Conservation (phyloP, 92 coral and sea anemone species). For the Isaurus tuberculatus region DNA sequence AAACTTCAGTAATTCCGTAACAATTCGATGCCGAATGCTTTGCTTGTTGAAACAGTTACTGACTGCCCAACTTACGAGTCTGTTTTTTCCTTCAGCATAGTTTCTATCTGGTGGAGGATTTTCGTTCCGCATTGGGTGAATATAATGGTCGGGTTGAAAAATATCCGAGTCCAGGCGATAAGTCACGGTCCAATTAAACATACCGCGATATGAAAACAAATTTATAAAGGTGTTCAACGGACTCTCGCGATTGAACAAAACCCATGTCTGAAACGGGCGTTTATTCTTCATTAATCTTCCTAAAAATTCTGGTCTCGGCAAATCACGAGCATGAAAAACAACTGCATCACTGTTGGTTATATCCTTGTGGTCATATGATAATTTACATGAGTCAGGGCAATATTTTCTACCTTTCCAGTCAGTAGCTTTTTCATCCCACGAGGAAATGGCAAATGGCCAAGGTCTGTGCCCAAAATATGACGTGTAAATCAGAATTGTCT, state of each 20-base stretch:
- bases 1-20: neutral
- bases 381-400: slow-evolving; percentile 37
- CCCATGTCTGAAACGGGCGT: slow-evolving; percentile 28
- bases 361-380: slow-evolving; percentile 34
- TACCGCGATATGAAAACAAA: neutral
- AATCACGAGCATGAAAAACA: slow-evolving; percentile 48
- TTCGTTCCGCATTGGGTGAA: neutral
- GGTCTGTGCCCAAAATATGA: slow-evolving; percentile 2
- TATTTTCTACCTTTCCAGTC: slow-evolving; percentile 35
- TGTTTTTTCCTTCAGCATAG: slow-evolving; percentile 26
- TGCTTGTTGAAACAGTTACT: neutral
- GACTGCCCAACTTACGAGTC: slow-evolving; percentile 20
- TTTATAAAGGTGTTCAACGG: slow-evolving; percentile 7
- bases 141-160: slow-evolving; percentile 31
- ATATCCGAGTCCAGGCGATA: slow-evolving; percentile 35
- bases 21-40: slow-evolving; percentile 10
- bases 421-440: slow-evolving; percentile 34
- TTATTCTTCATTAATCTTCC: slow-evolving; percentile 1
- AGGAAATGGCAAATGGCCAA: neutral
- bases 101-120: neutral
- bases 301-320: slow-evolving; percentile 24
- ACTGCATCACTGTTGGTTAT: slow-evolving; percentile 50
- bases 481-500: slow-evolving; percentile 16
- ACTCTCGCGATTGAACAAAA: slow-evolving; percentile 28
- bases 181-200: slow-evolving; percentile 32